Base-by-base conservation (phyloP, 2,888 invertebrate species). In the Rutpela maculata region DNA sequence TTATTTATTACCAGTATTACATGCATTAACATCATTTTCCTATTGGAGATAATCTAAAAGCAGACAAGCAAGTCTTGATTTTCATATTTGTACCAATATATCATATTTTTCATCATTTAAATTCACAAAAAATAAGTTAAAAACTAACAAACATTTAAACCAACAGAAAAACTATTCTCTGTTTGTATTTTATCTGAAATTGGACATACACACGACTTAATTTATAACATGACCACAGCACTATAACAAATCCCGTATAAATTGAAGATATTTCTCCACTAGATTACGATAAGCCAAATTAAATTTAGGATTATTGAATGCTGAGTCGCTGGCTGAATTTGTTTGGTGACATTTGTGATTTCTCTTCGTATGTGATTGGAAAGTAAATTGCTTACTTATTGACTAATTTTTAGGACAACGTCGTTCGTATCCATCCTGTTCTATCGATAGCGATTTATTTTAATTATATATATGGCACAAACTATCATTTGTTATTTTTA, bases 301-400 rank as follows among this genome's bases (percentile, higher is more conserved):
- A 77, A 77, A 74, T 77, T 77, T 73, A 77, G 77, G 77, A 77
- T 73, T 74, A 77, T 73, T 69, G 73, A 77, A 70, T 70, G 70
- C 77, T 74, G 77, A 73, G 62, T 77, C 74, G 73, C 74, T 56
- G 62, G 73, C 22, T 63, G 68, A 77, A 77, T 77, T 77, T 69
- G 73, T 66, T 76, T 66, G 76, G 71, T 74, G 79, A 75, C 79
- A 79, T 79, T 77, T 77, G 74, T 72, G 78, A 75, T 78, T 78
- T 78, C 80, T 80, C 78, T 69, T 80, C 73, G 76, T 67, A 73
- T 79, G 78, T 80, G 77, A 78, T 80, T 77, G 77, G 77, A 77
- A 80, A 78, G 78, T 75, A 77, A 80, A 80, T 80, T 67, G 77
- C 59, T 60, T 77, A 65, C 76, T 76, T 76, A 72, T 60, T 43